Conservation (phyloP, 2,888 invertebrate genomes). For the Criorhina ranunculi region DNA sequence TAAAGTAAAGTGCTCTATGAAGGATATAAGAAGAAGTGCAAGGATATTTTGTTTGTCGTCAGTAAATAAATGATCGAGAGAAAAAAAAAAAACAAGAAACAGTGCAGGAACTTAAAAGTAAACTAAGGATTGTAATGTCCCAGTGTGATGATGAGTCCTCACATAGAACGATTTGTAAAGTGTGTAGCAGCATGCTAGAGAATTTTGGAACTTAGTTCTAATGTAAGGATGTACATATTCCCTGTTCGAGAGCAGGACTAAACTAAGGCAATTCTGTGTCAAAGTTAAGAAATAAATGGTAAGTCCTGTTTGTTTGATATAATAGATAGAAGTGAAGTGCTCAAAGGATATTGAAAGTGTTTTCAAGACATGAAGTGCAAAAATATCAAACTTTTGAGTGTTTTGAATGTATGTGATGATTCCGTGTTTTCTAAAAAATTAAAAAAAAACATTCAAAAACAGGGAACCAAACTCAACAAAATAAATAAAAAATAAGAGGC, state of each 20-base stretch:
- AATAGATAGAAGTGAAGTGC: neutral
- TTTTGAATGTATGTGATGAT: constrained; percentile 4
- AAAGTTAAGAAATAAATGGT: no score
- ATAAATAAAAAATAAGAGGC: neutral
- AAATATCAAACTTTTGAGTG: neutral
- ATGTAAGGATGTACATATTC: no score
- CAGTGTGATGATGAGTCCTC: no score
- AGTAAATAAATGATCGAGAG: constrained; percentile 8
- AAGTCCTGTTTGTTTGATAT: neutral
- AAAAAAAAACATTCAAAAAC: neutral
- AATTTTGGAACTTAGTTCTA: no score
- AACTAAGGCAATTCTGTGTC: no score
- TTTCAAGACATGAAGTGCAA: constrained; percentile 13
- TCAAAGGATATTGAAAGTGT: neutral
- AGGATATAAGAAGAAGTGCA: constrained; percentile 24
- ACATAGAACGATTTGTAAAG: no score
- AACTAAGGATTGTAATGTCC: neutral
- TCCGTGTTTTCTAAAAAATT: neutral
- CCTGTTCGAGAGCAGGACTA: no score
- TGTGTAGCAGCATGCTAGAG: no score
- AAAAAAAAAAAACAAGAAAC: constrained; percentile 2
- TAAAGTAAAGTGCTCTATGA: constrained; percentile 39
- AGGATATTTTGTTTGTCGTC: neutral
- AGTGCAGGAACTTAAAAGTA: neutral
- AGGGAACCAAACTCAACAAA: neutral